Evolutionary conservation across 2,113 vertebrate genomes (phyloP).

Genomic region (Epinephelus fuscoguttatus): DNA sequence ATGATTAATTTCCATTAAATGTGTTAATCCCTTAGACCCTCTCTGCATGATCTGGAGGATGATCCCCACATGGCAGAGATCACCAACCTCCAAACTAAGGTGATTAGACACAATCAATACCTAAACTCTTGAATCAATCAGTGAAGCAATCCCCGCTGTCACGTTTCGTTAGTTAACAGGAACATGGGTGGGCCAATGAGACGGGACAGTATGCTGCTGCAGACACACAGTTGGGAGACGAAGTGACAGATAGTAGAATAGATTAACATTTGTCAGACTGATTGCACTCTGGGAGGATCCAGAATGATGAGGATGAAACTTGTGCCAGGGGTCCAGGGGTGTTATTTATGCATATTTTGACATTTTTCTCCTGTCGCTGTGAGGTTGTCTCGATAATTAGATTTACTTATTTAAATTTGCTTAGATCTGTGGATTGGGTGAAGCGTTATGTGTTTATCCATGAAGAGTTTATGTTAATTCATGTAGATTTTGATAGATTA

Average conservation of each 20-base stretch:
- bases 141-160: slow-evolving; percentile 36
- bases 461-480: background rate
- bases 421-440: background rate
- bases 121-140: slow-evolving; percentile 49
- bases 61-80: slow-evolving; percentile 54
- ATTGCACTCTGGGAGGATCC: slow-evolving; percentile 1
- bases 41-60: slow-evolving; percentile 48
- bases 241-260: slow-evolving; percentile 42
- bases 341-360: slow-evolving; percentile 40
- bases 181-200: slow-evolving; percentile 1
- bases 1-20: background rate
- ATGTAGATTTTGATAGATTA: slow-evolving; percentile 3
- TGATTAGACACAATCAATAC: slow-evolving; percentile 53
- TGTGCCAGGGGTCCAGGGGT: background rate
- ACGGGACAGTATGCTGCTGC: background rate
- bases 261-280: slow-evolving; percentile 64
- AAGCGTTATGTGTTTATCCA: background rate
- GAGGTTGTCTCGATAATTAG: background rate
- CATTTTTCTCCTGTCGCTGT: slow-evolving; percentile 19
- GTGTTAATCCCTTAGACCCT: slow-evolving; percentile 42
- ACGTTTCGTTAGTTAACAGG: slow-evolving; percentile 33
- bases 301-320: slow-evolving; percentile 21
- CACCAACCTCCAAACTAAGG: slow-evolving; percentile 69
- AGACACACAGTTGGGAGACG: background rate
- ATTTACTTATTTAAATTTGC: slow-evolving; percentile 11